Base-by-base conservation (phyloP, 2,797 vertebrate species). In the Falco columbarius region DNA sequence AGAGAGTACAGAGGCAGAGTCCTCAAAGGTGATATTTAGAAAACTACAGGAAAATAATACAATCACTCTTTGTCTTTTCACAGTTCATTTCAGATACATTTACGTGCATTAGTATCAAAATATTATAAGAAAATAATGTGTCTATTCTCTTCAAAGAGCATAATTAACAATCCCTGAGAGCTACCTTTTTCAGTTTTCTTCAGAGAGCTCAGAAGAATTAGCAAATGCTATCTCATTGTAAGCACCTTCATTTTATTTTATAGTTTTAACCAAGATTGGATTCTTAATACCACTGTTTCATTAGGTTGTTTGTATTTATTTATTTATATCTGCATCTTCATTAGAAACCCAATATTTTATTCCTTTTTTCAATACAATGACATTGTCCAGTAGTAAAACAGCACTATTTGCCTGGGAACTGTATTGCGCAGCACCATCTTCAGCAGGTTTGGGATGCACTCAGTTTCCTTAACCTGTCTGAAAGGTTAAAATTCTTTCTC, bases 1-100 rank as follows among this genome's bases (percentile, higher is more conserved):
- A 90, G 36, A 23, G 0, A 62, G 12, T 44, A n/a, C 38, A 67
- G 21, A 86, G 8, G 14, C 30, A 82, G 36, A 70, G 27, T 91
- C 51, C 70, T 93, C 70, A 62, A 67, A 86, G 42, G 20, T 62
- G 58, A 27, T 88, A 59, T 73, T 83, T 84, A 72, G 70, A 36
- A 91, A 94, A 88, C 54, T 81, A 10, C 12, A 54, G 44, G 10
- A 85, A 38, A 85, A 79, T 11, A 75, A 66, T 66, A 29, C 32
- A 95, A 77, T 83, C 38, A 63, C 12, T 77, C 52, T 80, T 93
- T 71, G 27, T 86, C 85, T 86, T 93, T 95, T 86, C 72, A 93
- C 49, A 83, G 54, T 65, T 94, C 44, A 74, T 88, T 96, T 93
- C 54, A 81, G 61, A 44, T 66, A 83, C 18, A 72, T 68, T 93